phyloP scores from a whole-genome alignment of 2,113 vertebrate genomes.

The Vidua macroura region DNA sequence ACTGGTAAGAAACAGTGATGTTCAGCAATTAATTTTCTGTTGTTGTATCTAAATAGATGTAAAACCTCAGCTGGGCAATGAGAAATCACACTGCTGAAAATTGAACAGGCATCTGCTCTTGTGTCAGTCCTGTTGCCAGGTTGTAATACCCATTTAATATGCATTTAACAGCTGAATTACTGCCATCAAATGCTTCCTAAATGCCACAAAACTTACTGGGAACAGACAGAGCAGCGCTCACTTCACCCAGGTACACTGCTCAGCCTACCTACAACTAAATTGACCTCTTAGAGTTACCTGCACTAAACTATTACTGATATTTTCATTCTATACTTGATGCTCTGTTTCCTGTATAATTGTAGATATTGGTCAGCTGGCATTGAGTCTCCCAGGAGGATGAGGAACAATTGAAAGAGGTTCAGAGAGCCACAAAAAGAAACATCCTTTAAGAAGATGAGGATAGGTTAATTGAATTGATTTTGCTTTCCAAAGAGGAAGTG shows the following conservation, averaged over 20 bases:
- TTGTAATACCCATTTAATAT: neutral
- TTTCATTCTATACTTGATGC: neutral
- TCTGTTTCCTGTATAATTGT: neutral
- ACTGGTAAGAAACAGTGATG: neutral
- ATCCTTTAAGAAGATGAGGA: neutral
- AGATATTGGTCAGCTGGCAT: neutral
- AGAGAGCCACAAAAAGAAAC: neutral
- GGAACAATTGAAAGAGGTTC: neutral
- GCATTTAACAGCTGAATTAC: neutral
- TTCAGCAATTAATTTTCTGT: neutral
- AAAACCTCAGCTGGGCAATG: neutral
- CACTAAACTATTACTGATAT: neutral
- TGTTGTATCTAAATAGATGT: neutral
- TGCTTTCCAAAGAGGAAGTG: neutral
- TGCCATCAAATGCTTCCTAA: neutral
- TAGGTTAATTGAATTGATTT: neutral
- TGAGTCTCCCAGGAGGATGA: neutral
- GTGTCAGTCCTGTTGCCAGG: neutral
- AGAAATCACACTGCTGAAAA: constrained; percentile 6
- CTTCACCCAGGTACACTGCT: neutral
- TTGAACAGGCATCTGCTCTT: neutral
- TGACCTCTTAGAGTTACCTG: neutral
- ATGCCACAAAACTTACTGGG: neutral
- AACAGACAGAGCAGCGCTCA: neutral
- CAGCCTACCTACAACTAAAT: neutral